Evolutionary conservation across 2,888 invertebrate genomes (phyloP).

Genomic region (Gymnoscelis rufifasciata): DNA sequence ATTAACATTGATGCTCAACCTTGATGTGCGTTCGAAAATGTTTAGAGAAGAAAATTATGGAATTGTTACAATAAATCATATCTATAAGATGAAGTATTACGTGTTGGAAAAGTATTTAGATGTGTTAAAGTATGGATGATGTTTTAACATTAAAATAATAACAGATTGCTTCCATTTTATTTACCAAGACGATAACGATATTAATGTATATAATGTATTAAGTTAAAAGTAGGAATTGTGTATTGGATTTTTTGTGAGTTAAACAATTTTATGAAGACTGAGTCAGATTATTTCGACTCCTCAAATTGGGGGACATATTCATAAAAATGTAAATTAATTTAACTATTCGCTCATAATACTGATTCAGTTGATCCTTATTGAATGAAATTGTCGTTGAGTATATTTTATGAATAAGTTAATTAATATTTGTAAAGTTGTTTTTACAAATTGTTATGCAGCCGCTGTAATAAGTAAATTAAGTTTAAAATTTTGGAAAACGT

Average conservation of each 20-base stretch:
- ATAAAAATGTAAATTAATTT: background rate
- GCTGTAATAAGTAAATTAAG: background rate
- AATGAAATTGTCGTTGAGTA: background rate
- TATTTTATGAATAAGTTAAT: background rate
- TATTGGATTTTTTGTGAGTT: background rate
- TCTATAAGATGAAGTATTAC: slow-evolving; percentile 10
- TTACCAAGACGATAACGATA: background rate
- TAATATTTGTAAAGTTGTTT: too few relatives aligned
- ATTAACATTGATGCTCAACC: slow-evolving; percentile 51
- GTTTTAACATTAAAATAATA: slow-evolving; percentile 6
- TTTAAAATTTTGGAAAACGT: background rate
- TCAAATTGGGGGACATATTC: background rate
- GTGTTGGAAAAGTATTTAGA: background rate
- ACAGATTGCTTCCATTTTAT: slow-evolving; percentile 13
- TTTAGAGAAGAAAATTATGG: slow-evolving; percentile 39
- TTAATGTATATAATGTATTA: background rate
- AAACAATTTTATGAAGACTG: slow-evolving; percentile 27
- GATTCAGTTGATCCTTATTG: background rate
- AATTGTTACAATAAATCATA: slow-evolving; percentile 33
- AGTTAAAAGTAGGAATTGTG: background rate
- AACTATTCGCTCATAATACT: background rate
- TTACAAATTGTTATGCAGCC: background rate
- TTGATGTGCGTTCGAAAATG: slow-evolving; percentile 42
- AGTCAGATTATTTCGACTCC: slow-evolving; percentile 19
- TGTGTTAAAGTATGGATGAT: background rate